phyloP scores from a whole-genome alignment of 2,113 vertebrate genomes.

The Bostrychus sinensis region DNA sequence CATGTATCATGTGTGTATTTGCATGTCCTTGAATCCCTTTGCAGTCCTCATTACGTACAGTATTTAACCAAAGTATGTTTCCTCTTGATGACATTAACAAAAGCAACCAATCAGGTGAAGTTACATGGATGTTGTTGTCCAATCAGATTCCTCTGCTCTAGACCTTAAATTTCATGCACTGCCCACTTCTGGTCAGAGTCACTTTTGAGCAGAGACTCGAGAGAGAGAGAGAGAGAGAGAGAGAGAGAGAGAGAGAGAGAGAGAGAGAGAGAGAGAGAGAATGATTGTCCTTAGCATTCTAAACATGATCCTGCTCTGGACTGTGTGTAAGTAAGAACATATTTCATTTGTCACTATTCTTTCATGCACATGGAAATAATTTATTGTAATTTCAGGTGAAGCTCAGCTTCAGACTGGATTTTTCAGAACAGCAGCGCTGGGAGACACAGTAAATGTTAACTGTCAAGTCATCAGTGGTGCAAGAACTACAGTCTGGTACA shows the following conservation, averaged over 20 bases:
- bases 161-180: neutral
- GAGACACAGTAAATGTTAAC: accelerated
- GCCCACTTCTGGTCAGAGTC: neutral
- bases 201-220: neutral
- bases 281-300: neutral
- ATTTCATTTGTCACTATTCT: no score
- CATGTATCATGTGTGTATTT: no score
- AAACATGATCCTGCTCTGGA: neutral
- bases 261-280: no score
- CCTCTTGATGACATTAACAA: no score
- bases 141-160: neutral
- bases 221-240: no score
- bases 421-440: neutral
- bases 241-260: no score
- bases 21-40: no score
- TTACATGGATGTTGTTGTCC: neutral
- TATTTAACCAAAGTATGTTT: no score
- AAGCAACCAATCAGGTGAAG: neutral
- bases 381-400: constrained; percentile 11
- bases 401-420: constrained; percentile 9
- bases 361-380: neutral
- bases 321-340: neutral
- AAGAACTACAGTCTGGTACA: constrained; percentile 19
- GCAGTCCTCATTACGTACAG: no score
- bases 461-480: neutral